Evolutionary conservation across 2,113 vertebrate genomes (phyloP).

Genomic region (Brachyistius frenatus): DNA sequence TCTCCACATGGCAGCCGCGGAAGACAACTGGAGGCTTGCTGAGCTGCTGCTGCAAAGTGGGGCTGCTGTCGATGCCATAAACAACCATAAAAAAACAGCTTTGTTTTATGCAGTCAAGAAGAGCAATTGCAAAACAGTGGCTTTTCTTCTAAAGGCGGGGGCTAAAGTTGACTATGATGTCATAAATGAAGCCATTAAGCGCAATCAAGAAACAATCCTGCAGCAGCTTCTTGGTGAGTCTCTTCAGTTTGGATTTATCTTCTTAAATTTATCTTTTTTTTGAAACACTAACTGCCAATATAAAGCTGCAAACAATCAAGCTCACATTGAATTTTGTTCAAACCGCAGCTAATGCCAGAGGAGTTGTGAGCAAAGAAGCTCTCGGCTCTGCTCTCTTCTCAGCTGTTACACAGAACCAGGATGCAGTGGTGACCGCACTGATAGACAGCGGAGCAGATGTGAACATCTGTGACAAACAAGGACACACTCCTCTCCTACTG

Average conservation of each 20-base stretch:
- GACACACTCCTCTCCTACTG: constrained; percentile 86
- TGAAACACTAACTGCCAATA: too few relatives aligned
- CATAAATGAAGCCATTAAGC: constrained; percentile 76
- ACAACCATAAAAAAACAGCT: constrained; percentile 77
- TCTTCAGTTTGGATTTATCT: background rate
- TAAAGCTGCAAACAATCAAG: background rate
- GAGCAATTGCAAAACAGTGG: constrained; percentile 74
- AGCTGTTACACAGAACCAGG: constrained; percentile 85
- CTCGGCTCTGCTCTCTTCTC: constrained; percentile 81
- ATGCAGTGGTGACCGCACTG: constrained; percentile 69
- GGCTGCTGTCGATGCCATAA: constrained; percentile 64
- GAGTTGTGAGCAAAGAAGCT: constrained; percentile 61
- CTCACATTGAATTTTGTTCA: background rate
- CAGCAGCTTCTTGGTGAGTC: constrained; percentile 69
- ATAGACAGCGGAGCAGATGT: constrained; percentile 80
- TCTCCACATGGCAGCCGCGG: constrained; percentile 81
- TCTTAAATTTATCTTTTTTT: too few relatives aligned
- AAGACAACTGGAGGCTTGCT: constrained; percentile 77
- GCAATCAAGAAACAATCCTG: constrained; percentile 74
- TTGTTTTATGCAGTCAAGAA: constrained; percentile 80
- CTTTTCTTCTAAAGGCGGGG: constrained; percentile 68
- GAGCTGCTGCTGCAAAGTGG: constrained; percentile 79
- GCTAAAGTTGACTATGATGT: constrained; percentile 56
- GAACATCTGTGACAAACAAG: constrained; percentile 71
- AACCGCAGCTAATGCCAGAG: constrained; percentile 64